A percentile compares a stretch with the other conserved stretches of the same genome.
Conservation (phyloP, 2,888 invertebrate genomes). For the Lapara coniferarum region DNA sequence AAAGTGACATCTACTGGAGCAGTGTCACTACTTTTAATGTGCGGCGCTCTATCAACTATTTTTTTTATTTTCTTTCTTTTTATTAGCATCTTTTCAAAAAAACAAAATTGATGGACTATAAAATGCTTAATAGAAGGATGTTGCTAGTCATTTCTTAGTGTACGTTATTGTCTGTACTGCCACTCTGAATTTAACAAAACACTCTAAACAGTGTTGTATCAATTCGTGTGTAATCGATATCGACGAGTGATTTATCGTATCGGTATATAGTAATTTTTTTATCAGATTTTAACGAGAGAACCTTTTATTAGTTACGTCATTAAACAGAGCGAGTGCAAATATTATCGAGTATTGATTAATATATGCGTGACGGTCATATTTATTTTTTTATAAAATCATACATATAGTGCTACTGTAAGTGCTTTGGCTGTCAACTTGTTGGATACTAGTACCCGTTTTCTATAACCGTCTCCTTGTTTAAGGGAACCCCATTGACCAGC, state of each 20-base stretch:
- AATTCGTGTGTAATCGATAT: slow-evolving; percentile 33
- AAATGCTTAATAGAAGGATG: slow-evolving; percentile 30
- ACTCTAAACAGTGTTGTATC: slow-evolving; percentile 53
- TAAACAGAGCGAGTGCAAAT: too few species aligned
- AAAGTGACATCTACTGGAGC: neutral
- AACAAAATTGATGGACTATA: neutral
- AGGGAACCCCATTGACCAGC: too few species aligned
- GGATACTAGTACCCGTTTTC: too few species aligned
- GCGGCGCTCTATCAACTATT: neutral
- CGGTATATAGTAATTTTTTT: neutral
- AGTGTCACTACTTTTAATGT: neutral
- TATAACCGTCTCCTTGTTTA: too few species aligned
- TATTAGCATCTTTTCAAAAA: neutral
- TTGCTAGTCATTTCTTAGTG: slow-evolving; percentile 62
- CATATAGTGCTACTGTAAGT: too few species aligned
- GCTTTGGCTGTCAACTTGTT: too few species aligned
- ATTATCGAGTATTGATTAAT: too few species aligned
- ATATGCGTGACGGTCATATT: too few species aligned
- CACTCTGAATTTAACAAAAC: slow-evolving; percentile 65
- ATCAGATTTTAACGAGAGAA: too few species aligned
- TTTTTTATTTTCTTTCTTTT: neutral
- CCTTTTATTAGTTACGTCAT: too few species aligned
- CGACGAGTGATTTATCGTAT: slow-evolving; percentile 37
- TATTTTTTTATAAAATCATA: too few species aligned
- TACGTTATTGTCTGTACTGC: slow-evolving; percentile 67